Percentiles rank a stretch among this genome's conserved stretches.
phyloP scores from a whole-genome alignment of 2,888 invertebrate genomes.

The Colostygia pectinataria region DNA sequence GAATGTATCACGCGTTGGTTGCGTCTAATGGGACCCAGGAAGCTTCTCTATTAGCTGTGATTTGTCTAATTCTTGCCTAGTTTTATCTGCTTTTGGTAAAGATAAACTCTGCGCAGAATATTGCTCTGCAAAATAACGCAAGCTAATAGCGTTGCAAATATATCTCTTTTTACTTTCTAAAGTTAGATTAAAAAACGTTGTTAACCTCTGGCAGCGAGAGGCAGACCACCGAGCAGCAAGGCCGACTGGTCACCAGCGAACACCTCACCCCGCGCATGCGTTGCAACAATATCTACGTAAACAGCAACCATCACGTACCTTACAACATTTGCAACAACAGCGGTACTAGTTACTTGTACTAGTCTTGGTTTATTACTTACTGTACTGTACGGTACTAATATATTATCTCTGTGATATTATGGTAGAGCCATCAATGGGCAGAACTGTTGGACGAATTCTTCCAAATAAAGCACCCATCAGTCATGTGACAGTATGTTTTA shows the following conservation, averaged over 20 bases:
- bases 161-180: constrained; percentile 83
- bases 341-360: constrained; percentile 18
- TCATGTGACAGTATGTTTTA: too few relatives aligned
- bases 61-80: constrained; percentile 29
- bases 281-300: constrained; percentile 22
- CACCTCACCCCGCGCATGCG: constrained; percentile 31
- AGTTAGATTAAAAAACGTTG: constrained; percentile 77
- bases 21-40: constrained; percentile 35
- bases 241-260: constrained; percentile 63
- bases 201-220: constrained; percentile 79
- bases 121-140: too few relatives aligned
- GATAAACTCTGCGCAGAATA: too few relatives aligned
- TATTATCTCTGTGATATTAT: too few relatives aligned
- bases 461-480: too few relatives aligned
- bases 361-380: too few relatives aligned
- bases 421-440: too few relatives aligned
- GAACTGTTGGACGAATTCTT: too few relatives aligned
- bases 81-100: too few relatives aligned
- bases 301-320: constrained; percentile 1
- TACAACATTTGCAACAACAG: background rate
- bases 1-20: constrained; percentile 30
- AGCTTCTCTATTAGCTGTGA: constrained; percentile 30
- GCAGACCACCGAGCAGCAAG: constrained; percentile 70
- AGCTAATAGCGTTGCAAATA: too few relatives aligned
- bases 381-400: too few relatives aligned